A percentile compares a stretch with the other conserved stretches of the same genome.
Evolutionary conservation across 2,797 vertebrate species (phyloP).

Genomic region (Syngnathus acus): DNA sequence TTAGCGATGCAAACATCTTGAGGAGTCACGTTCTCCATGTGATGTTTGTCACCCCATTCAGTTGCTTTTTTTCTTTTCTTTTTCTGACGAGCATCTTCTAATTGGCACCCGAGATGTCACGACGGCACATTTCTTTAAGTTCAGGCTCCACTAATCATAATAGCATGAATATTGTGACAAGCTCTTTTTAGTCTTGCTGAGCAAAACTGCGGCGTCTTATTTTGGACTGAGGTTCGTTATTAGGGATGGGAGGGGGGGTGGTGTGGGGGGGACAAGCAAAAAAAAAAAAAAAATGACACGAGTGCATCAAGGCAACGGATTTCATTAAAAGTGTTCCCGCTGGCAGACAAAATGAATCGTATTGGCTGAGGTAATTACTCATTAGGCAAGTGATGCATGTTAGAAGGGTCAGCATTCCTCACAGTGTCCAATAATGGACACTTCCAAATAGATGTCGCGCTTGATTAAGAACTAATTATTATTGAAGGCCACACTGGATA

Average conservation of each 20-base stretch:
- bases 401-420: background rate
- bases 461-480: background rate
- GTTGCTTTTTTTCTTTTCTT: background rate
- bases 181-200: background rate
- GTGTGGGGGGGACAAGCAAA: background rate
- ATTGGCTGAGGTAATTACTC: background rate
- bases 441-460: background rate
- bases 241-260: background rate
- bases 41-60: background rate
- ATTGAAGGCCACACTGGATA: no score
- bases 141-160: background rate
- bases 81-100: background rate
- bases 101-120: slow-evolving; percentile 4
- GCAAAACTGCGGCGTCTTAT: background rate
- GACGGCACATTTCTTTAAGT: background rate
- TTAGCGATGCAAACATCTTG: background rate
- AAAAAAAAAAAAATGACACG: background rate
- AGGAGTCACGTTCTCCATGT: background rate
- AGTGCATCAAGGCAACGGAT: background rate
- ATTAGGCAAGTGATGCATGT: background rate
- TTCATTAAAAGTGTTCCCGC: slow-evolving; percentile 3
- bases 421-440: background rate
- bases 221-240: background rate
- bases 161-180: background rate
- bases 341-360: background rate